phyloP scores from a whole-genome alignment of 2,888 invertebrate species.

The Drosophila mimica region DNA sequence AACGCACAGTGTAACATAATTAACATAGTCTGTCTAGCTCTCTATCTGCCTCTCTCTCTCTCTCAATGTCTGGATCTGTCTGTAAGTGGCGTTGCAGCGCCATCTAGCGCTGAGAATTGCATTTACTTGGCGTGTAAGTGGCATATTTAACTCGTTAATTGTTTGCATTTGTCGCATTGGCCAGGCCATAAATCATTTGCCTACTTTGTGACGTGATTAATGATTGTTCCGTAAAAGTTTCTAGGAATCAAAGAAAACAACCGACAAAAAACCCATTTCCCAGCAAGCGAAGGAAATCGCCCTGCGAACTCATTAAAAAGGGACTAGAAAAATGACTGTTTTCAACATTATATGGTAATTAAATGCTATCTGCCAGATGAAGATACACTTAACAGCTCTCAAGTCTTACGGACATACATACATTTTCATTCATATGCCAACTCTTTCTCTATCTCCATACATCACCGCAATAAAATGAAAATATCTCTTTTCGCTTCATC shows the following conservation, averaged over 20 bases:
- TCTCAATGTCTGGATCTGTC: neutral
- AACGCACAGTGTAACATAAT: constrained; percentile 50
- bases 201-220: constrained; percentile 54
- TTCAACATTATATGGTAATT: neutral
- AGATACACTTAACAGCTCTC: neutral
- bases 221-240: constrained; percentile 27
- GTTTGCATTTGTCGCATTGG: constrained; percentile 68
- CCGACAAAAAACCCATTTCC: constrained; percentile 5
- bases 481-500: neutral
- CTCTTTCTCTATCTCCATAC: neutral
- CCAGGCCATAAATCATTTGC: constrained; percentile 64
- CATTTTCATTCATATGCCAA: neutral
- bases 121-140: constrained; percentile 54
- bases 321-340: neutral
- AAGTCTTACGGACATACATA: neutral
- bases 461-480: neutral
- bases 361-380: neutral
- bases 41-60: neutral
- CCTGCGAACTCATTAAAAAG: constrained; percentile 14
- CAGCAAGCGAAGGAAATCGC: constrained; percentile 2
- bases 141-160: constrained; percentile 72
- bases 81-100: constrained; percentile 37
- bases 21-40: constrained; percentile 43
- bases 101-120: constrained; percentile 38
- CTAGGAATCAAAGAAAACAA: constrained; percentile 13